Evolutionary conservation across 2,797 vertebrate genomes (phyloP), one percentile per base, ranked within the genome.

Genomic region (Epinephelus coioides): DNA sequence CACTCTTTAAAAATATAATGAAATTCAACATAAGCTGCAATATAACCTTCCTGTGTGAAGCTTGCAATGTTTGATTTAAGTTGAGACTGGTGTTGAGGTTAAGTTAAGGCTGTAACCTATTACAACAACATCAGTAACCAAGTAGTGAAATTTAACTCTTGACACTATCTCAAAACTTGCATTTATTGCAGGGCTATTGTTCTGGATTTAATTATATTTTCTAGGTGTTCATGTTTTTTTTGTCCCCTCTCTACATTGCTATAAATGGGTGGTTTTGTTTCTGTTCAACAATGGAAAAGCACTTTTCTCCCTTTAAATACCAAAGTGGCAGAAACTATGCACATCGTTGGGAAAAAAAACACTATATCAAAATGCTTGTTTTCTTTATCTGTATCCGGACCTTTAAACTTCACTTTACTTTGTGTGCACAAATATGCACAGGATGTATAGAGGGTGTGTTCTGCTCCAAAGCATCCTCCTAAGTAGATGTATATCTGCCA

Each of bases 401-500:
- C 55, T 57, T 78, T 40, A 78, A 82, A 57, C 46, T 54, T 82
- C 38, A 25, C 80, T 86, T 84, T 74, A 44, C 70, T 77, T 76
- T 73, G 56, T 83, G 79, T 75, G 74, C 70, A 86, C 84, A 84
- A 78, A 85, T 54, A 80, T 71, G 46, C 66, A 79, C 79, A 90
- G 88, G 84, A 90, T 91, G 68, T 91, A 74, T 50, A 65, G 78
- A 67, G 81, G 70, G 30, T 71, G 70, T 85, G 83, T 71, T 86
- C 70, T 72, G 56, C 73, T 83, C 80, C 74, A 74, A 1, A 83
- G 71, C 86, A 86, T 91, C 82, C 85, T 89, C 71, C 78, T 93
- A 90, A 92, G 89, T 91, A 92, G 83, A 90, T 78, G 63, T 59
- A 43, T 77, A 90, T 91, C 81, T 91, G 82, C 92, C 86, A 89